A percentile compares a stretch with the other conserved stretches of the same genome.
These are phyloP conservation scores for Oceanites oceanicus DNA, from an alignment of 2,113 vertebrate species.

Conservation along the genomic window DNA sequence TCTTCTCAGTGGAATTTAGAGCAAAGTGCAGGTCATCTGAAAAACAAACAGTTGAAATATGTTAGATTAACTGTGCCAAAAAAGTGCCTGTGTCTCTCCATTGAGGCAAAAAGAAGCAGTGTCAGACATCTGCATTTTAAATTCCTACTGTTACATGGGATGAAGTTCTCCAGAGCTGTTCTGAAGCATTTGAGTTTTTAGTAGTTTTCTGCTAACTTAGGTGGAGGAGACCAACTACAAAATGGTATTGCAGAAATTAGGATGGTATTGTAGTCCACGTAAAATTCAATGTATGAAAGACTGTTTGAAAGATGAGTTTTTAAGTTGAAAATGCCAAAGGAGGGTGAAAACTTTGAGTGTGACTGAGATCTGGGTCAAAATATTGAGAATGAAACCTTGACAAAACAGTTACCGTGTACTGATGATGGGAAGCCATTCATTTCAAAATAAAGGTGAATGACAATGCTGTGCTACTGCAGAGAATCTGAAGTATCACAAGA, in stretches of 20 bases:
- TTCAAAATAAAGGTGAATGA: background rate
- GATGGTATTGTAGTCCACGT: background rate
- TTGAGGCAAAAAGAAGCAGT: background rate
- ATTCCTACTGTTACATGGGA: background rate
- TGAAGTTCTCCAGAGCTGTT: background rate
- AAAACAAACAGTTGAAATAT: background rate
- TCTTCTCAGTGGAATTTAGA: background rate
- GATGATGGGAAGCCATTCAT: background rate
- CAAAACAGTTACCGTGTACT: background rate
- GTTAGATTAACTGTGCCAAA: background rate
- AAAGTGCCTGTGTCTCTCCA: background rate
- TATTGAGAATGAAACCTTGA: background rate
- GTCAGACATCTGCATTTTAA: background rate
- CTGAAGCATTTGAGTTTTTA: background rate
- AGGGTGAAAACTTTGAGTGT: background rate
- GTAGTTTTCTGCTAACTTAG: background rate
- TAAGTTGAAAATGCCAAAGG: background rate
- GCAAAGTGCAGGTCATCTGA: background rate
- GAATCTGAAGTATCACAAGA: background rate
- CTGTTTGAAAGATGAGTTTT: background rate
- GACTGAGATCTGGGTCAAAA: background rate
- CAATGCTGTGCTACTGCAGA: background rate
- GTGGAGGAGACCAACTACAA: background rate
- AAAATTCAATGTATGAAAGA: background rate
- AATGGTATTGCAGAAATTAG: background rate